Base-by-base conservation (phyloP, 2,113 vertebrate species). In the Caloenas nicobarica region DNA sequence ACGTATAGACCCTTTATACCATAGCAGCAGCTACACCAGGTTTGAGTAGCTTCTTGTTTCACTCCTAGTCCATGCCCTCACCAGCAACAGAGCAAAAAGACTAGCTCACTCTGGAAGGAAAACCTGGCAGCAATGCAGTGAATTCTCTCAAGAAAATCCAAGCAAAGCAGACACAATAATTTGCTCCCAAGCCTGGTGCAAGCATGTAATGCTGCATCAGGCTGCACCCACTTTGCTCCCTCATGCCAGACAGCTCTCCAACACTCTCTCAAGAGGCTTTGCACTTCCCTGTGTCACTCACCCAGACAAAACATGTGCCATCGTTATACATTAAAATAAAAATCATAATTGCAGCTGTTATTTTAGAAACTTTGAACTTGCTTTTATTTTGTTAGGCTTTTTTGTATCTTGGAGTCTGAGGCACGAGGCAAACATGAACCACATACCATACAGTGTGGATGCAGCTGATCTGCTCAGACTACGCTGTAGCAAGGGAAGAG, bases 191-290 rank as follows among this genome's bases (percentile, higher is more conserved):
- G 25, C 31, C 51, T 31, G 10, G 18, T 28, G 60, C 51, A 73
- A 7, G 0, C 22, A 36, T 2, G 9, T 25, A 80, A 48, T 29
- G 7, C 57, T 7, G 3, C 0, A 0, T 21, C 58, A 80, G 54
- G 26, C 54, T 48, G 34, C 64, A 57, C 24, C 33, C 65, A 7
- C 33, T 86, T 54, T 36, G 42, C 62, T 83, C 16, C 71, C 54
- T 56, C 28, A 18, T 26, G n/a, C 24, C 65, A 84, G 48, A 46
- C 31, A 78, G 26, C 21, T 62, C 64, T 54, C 60, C 69, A 87
- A 3, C 25, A 23, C 62, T 31, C 25, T 77, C 57, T 81, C 51
- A 79, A 79, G 44, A 34, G 3, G 40, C 46, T 91, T 34, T 65
- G 50, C 31, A 25, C 31, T 46, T 83, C n/a, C 25, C 31, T 6